These are phyloP conservation scores for Prunella himalayana DNA, from an alignment of 2,113 vertebrate species.

Conservation along the genomic window DNA sequence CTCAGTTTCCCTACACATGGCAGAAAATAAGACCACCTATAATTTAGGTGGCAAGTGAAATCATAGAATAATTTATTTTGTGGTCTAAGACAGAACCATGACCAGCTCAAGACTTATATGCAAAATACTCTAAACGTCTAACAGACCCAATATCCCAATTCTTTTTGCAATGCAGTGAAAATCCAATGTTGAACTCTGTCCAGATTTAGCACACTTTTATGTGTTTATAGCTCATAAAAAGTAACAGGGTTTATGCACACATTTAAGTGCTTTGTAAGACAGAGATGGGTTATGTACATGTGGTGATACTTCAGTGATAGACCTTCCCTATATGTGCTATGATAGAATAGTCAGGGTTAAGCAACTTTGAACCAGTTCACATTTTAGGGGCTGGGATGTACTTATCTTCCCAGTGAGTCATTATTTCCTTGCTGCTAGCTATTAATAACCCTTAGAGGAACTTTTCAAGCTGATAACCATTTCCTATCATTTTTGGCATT, in stretches of 20 bases:
- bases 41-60: neutral
- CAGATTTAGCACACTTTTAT: neutral
- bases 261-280: neutral
- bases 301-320: neutral
- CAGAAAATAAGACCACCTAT: neutral
- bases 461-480: conserved; percentile 63
- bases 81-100: neutral
- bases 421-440: conserved; percentile 51
- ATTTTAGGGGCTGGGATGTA: neutral
- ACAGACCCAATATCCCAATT: neutral
- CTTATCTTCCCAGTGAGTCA: conserved; percentile 37
- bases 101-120: neutral
- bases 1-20: neutral
- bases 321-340: neutral
- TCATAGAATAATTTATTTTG: neutral
- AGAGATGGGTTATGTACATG: neutral
- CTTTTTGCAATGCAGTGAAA: neutral
- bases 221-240: neutral
- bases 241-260: neutral
- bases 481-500: conserved; percentile 62
- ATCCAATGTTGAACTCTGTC: neutral
- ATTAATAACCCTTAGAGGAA: conserved; percentile 60
- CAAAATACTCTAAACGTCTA: neutral
- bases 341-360: conserved; percentile 15
- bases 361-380: conserved; percentile 8